A percentile compares a stretch with the other conserved stretches of the same genome.
These are phyloP conservation scores for Clarias magur DNA, from an alignment of 2,113 vertebrate species.

Conservation along the genomic window DNA sequence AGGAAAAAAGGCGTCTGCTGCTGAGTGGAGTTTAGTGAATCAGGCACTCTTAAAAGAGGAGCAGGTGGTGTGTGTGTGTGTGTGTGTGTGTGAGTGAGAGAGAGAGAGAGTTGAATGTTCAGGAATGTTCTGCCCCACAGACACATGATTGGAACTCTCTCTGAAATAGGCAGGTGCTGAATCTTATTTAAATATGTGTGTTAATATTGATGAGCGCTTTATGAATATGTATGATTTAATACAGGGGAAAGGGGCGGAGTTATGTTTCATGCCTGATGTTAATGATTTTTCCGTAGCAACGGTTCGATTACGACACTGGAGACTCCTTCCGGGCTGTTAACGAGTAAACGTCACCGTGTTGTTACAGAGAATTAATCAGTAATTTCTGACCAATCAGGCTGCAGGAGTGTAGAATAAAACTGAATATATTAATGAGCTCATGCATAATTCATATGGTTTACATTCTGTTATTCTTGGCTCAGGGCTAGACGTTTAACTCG, in stretches of 20 bases:
- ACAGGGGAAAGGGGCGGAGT: accelerated
- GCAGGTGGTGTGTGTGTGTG: constrained; percentile 14
- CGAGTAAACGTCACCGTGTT: not conserved
- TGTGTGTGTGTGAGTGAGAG: not conserved
- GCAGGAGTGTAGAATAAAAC: not conserved
- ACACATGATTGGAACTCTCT: not conserved
- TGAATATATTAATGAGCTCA: not conserved
- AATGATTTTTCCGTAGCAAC: not conserved
- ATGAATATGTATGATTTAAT: not conserved
- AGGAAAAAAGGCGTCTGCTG: constrained; percentile 4
- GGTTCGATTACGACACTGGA: not conserved
- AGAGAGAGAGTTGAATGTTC: not conserved
- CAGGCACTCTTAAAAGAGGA: not conserved
- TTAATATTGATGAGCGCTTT: not conserved
- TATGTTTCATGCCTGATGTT: no score
- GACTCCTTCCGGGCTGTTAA: not conserved
- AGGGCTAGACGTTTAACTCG: not conserved
- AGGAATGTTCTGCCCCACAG: no score
- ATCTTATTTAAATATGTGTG: not conserved
- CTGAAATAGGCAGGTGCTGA: not conserved
- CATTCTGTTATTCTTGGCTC: not conserved
- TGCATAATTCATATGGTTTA: not conserved
- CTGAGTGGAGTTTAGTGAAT: not conserved
- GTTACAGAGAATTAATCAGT: not conserved
- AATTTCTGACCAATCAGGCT: not conserved